Evolutionary conservation across 2,797 vertebrate genomes (phyloP), one percentile per base, ranked within the genome.

Genomic region (Anguilla megastoma): DNA sequence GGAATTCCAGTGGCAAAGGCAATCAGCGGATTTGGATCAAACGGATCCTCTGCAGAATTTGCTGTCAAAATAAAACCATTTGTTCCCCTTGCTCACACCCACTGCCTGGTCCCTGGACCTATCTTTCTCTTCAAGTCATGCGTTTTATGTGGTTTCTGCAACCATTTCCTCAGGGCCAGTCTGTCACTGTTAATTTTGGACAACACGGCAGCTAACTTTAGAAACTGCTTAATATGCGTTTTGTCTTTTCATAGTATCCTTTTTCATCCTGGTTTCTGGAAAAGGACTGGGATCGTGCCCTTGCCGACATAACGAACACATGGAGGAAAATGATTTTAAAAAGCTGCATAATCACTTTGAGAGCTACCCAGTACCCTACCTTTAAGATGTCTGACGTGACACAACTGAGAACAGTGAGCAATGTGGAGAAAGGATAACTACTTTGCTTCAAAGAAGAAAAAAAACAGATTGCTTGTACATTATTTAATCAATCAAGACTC

Each of bases 131-230:
- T 89, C 89, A 89, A 90, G 89, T 90, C 89, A 88, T 92, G 93
- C 93, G 95, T 96, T 95, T 95, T 92, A 95, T 95, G 93, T 94
- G 94, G 91, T 94, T 93, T 95, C 93, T 91, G 92, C 93, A 89
- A 91, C 88, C 2, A 82, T 82, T 89, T 96, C 96, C 95, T 95
- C 87, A 87, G 95, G 94, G 96, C 89, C 88, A 85, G 86, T 89
- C 94, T 95, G 95, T 95, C 96, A 95, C 89, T 92, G 94, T 93
- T 94, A 90, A 96, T 96, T 94, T 93, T 92, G 89, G 91, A 91
- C 89, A 91, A 93, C 94, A 95, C 88, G 60, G 87, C 1, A 85
- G 91, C 90, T 92, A 92, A 94, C 89, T 94, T 93, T 89, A 93
- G 91, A 93, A 95, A 92, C 69, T 91, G 90, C 91, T 90, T 66